These are phyloP conservation scores for Aplocera efformata DNA, from an alignment of 2,888 invertebrate genomes.

Conservation along the genomic window DNA sequence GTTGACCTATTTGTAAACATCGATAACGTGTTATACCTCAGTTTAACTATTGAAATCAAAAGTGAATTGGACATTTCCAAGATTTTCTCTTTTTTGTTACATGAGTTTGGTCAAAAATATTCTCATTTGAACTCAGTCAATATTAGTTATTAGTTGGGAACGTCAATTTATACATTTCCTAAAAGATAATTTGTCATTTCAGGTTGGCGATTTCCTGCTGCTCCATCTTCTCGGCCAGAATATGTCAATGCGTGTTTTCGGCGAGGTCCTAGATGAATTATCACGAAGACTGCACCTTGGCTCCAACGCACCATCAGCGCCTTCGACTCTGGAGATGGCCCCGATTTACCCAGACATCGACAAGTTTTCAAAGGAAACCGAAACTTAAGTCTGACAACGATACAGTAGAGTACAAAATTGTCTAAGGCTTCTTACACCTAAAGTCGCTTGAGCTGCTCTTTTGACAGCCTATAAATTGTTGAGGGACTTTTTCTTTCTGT, in stretches of 20 bases:
- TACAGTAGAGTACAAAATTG: conserved; percentile 11
- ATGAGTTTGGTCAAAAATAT: too few species aligned
- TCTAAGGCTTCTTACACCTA: conserved; percentile 19
- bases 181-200: too few species aligned
- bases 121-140: too few species aligned
- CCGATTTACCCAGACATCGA: conserved; percentile 91
- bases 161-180: too few species aligned
- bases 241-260: conserved; percentile 89
- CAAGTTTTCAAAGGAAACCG: conserved; percentile 90
- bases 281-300: conserved; percentile 84
- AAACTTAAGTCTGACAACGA: conserved; percentile 81
- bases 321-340: conserved; percentile 92
- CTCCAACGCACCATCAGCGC: conserved; percentile 91
- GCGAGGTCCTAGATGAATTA: conserved; percentile 90
- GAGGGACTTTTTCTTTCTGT: not conserved
- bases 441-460: conserved; percentile 14
- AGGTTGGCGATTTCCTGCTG: conserved; percentile 93
- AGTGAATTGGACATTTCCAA: too few species aligned
- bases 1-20: conserved; percentile 13
- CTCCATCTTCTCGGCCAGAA: conserved; percentile 92
- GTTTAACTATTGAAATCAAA: too few species aligned
- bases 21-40: conserved; percentile 3
- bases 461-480: not conserved
- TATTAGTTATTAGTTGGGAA: too few species aligned
- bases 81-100: too few species aligned